Evolutionary conservation across 2,797 vertebrate genomes (phyloP), one percentile per base, ranked within the genome.

Genomic region (Arnoldichthys spilopterus): DNA sequence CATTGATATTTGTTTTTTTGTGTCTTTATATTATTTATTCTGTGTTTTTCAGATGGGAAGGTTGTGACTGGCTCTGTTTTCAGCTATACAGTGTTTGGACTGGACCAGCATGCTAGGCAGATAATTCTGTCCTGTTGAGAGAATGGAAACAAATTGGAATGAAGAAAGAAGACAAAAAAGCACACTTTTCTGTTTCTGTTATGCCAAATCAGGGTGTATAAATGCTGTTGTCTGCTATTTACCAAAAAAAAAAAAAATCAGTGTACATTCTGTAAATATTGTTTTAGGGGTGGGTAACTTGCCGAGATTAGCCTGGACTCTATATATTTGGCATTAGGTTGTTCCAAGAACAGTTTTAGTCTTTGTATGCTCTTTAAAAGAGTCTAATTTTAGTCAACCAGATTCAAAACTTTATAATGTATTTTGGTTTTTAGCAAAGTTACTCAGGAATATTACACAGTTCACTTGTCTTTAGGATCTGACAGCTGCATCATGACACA

Each of bases 51-150:
- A 91, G 90, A 90, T 40, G 76, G 61, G 2, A 79, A 89, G 47
- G 76, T 83, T 5, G 15, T 89, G 71, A 88, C 88, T 0, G 80
- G 85, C 54, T 82, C 71, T 0, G 74, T 91, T 28, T 82, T 92
- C 77, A 88, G 83, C 71, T 88, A 85, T 70, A 86, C 89, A 71
- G 86, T 83, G 22, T 83, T 75, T 34, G 80, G 85, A 82, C 79
- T 91, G 30, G 80, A 82, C 77, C 83, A 87, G 80, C 83, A 85
- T 30, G 84, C 87, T 43, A 85, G 83, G 72, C 72, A 85, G 9
- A 63, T 90, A 76, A 81, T 90, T 0, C 80, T 90, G 72, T 88
- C 82, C 28, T 87, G 73, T 53, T 67, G 81, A 30, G 85, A 88
- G 22, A 78, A 76, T 62, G 80, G 86, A 78, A 83, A 77, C 32